Evolutionary conservation across 2,113 vertebrate genomes (phyloP).

Genomic region (Crotalus helleri): DNA sequence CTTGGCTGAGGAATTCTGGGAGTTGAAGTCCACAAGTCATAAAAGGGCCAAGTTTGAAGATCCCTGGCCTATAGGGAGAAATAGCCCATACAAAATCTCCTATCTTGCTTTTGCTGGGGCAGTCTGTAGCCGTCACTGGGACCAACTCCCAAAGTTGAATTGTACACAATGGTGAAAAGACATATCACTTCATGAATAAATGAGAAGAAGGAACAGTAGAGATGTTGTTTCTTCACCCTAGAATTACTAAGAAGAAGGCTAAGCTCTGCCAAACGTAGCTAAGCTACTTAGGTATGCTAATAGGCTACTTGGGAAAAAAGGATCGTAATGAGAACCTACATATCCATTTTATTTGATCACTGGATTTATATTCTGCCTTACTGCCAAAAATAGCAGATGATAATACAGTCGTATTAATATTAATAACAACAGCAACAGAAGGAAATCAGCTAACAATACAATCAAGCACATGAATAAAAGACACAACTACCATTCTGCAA

Average conservation of each 20-base stretch:
- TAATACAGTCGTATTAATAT: neutral
- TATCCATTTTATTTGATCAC: neutral
- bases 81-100: neutral
- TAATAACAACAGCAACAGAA: neutral
- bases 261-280: neutral
- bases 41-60: too few species aligned
- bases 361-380: neutral
- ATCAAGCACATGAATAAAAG: neutral
- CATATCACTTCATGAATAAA: neutral
- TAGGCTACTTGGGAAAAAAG: neutral
- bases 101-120: neutral
- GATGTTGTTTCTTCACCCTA: neutral
- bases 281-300: neutral
- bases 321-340: neutral
- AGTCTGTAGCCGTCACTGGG: neutral
- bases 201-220: neutral
- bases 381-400: neutral
- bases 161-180: neutral
- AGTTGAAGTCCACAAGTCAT: too few species aligned
- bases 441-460: neutral
- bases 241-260: neutral
- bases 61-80: neutral
- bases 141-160: neutral
- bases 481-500: neutral
- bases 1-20: too few species aligned